phyloP scores from a whole-genome alignment of 2,888 invertebrate genomes.

The Chesias legatella region DNA sequence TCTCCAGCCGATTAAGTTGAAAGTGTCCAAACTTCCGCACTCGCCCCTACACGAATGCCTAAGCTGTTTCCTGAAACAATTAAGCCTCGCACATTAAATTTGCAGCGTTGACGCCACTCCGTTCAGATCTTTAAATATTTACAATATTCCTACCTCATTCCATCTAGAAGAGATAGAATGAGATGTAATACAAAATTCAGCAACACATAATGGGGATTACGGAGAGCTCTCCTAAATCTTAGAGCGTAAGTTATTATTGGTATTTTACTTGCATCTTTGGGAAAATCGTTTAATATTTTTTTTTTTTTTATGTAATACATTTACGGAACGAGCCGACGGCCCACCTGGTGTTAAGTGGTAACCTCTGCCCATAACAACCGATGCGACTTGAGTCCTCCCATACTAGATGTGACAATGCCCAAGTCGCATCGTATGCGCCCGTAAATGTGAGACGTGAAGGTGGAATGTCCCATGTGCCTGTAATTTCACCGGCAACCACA shows the following conservation, averaged over 20 bases:
- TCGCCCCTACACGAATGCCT: slow-evolving; percentile 14
- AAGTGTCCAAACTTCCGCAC: slow-evolving; percentile 1
- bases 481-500: no score
- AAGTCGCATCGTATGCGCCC: no score
- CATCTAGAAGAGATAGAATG: slow-evolving; percentile 23
- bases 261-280: neutral
- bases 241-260: slow-evolving; percentile 9
- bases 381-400: no score
- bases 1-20: neutral
- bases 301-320: no score
- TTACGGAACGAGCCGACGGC: no score
- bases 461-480: no score
- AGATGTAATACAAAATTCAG: slow-evolving; percentile 11
- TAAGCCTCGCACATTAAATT: slow-evolving; percentile 44
- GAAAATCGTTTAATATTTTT: no score
- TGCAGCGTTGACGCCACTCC: slow-evolving; percentile 37
- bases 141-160: slow-evolving; percentile 24
- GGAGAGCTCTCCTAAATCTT: slow-evolving; percentile 12
- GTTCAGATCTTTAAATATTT: slow-evolving; percentile 36
- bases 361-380: no score
- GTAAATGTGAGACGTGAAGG: no score
- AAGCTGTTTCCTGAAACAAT: slow-evolving; percentile 45
- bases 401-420: no score
- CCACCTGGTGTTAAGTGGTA: no score
- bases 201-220: slow-evolving; percentile 7